Base-by-base conservation (phyloP, 2,113 vertebrate genomes). In the Apodemus speciosus region DNA sequence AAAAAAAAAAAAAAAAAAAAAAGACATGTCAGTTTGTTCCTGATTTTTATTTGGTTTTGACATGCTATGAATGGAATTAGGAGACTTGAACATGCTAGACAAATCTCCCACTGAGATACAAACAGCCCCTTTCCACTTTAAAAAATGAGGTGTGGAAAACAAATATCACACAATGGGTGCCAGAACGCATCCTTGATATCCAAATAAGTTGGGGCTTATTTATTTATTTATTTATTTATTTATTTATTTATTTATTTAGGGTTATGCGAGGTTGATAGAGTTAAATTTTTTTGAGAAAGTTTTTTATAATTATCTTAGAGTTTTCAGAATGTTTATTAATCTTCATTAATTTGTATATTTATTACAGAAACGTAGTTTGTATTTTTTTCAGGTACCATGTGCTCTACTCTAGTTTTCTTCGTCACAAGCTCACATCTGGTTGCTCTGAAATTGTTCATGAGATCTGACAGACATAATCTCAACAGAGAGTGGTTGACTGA, bases 261-360 rank as follows among this genome's bases (percentile, higher is more conserved):
- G 80, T 77, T 49, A 81, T 23, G 3, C 6, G 13, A 81, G 23
- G 6, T 40, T 5, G 23, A 60, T 13, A 60, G 21, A 9, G 3
- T 58, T 81, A n/a, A n/a, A 75, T 4, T 3, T 7, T 60, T 58
- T 81, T 81, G 4, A 49, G 32, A 56, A 25, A 60, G 58, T 25
- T 60, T 81, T 64, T 84, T 30, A 13, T 53, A 23, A 46, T 88
- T 90, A 11, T 80, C 91, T 93, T 40, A 73, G 15, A 16, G 0
- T 75, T 90, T 88, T 56, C 23, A 53, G 35, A 69, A 9, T n/a
- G 32, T 73, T 76, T 91, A 40, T 62, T 81, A 10, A 53, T 90
- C 86, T 35, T 88, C 81, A 91, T 96, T 97, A 92, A 94, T 96
- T 94, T 88, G 58, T 66, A 95, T 95, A 77, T 95, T 95, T 93